These are phyloP conservation scores for Laticauda colubrina DNA, from an alignment of 2,113 vertebrate genomes.

Conservation along the genomic window DNA sequence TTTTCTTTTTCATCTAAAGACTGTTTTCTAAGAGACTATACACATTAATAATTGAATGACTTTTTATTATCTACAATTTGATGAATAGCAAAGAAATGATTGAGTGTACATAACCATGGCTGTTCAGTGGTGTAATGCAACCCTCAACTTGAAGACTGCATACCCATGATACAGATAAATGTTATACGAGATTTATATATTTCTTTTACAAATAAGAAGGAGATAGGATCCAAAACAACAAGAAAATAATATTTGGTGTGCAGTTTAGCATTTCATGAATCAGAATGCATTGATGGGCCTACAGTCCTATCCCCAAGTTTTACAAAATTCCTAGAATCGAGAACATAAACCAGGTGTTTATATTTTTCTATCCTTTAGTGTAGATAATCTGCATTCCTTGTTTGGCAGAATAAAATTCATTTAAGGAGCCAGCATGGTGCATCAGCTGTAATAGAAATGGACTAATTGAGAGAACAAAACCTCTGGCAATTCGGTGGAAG, in stretches of 20 bases:
- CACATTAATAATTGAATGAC: not conserved
- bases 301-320: not conserved
- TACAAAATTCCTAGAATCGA: not conserved
- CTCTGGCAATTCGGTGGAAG: not conserved
- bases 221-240: not conserved
- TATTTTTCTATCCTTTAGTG: not conserved
- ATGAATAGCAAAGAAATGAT: not conserved
- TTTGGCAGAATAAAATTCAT: not conserved
- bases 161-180: not conserved
- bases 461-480: not conserved
- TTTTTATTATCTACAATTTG: not conserved
- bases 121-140: not conserved
- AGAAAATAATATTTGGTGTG: not conserved
- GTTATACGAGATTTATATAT: not conserved
- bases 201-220: not conserved
- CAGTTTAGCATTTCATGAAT: not conserved
- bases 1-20: not conserved
- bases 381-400: not conserved
- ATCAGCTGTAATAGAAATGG: not conserved
- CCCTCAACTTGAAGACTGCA: not conserved
- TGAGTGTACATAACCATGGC: not conserved
- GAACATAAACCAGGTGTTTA: fast-evolving
- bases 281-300: not conserved
- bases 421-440: too few species aligned
- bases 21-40: not conserved